phyloP scores from a whole-genome alignment of 2,113 vertebrate species.

The Dendrocopos noguchii region DNA sequence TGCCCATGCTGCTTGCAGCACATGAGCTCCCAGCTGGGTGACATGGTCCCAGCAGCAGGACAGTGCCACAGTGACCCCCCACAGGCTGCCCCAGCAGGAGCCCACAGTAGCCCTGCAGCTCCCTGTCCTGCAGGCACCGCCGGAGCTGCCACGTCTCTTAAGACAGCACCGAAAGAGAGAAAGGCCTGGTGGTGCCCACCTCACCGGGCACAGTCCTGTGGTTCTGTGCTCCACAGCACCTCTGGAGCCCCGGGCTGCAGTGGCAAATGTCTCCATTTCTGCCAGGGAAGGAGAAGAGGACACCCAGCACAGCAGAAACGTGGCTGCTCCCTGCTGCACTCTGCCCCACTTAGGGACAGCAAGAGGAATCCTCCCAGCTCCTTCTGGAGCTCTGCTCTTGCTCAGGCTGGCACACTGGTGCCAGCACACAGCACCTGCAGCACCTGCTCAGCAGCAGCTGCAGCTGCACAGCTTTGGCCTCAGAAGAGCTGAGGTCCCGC shows the following conservation, averaged over 20 bases:
- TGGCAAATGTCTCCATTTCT: background rate
- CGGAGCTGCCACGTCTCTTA: background rate
- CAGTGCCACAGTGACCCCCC: rapidly evolving
- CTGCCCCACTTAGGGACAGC: background rate
- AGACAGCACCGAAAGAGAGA: background rate
- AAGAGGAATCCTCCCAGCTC: background rate
- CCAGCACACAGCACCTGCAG: background rate
- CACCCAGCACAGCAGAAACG: rapidly evolving
- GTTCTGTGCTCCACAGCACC: background rate
- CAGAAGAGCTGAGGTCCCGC: background rate
- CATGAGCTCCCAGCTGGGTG: rapidly evolving
- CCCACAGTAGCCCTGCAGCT: background rate
- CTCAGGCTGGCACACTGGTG: background rate
- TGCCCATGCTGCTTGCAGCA: background rate
- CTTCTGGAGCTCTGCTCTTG: background rate
- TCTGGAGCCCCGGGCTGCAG: background rate
- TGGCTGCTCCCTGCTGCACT: background rate
- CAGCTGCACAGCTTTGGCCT: background rate
- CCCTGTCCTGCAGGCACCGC: background rate
- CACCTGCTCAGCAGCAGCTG: background rate
- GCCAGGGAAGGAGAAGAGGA: background rate
- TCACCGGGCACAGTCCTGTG: background rate
- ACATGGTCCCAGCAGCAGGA: background rate
- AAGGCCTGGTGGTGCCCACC: background rate
- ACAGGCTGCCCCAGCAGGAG: background rate